Conservation (phyloP, 2,888 invertebrate genomes). For the Octonoba sinensis region DNA sequence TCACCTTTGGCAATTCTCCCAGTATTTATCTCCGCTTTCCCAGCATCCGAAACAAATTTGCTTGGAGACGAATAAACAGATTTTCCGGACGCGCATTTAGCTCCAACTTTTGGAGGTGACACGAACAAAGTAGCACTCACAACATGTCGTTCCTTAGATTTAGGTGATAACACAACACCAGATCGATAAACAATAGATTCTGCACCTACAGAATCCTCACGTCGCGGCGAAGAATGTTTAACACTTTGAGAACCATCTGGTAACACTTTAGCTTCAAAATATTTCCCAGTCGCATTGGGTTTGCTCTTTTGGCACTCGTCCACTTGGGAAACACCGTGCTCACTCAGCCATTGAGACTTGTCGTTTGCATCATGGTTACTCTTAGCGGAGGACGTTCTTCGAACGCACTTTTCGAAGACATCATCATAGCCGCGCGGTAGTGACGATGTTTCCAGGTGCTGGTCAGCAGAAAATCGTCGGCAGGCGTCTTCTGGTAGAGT, state of each 20-base stretch:
- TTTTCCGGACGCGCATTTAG: not conserved
- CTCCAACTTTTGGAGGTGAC: conserved; percentile 26
- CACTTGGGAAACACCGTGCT: conserved; percentile 18
- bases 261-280: conserved; percentile 4
- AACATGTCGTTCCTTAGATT: conserved; percentile 21
- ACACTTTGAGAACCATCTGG: not conserved
- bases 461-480: not conserved
- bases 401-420: conserved; percentile 31
- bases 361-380: conserved; percentile 10
- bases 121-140: conserved; percentile 33
- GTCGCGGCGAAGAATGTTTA: not conserved
- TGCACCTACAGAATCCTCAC: conserved; percentile 1
- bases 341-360: conserved; percentile 24
- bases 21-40: too few species aligned
- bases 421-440: conserved; percentile 23
- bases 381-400: not conserved
- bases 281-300: conserved; percentile 3
- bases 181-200: conserved; percentile 39
- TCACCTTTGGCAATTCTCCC: too few species aligned
- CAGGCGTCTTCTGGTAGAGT: conserved; percentile 21
- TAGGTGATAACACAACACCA: conserved; percentile 28
- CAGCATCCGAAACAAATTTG: too few species aligned
- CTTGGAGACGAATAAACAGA: too few species aligned
- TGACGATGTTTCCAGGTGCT: not conserved
- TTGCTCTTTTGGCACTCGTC: conserved; percentile 11